Conservation (phyloP, 2,888 invertebrate species). For the Glaucopsyche alexis region DNA sequence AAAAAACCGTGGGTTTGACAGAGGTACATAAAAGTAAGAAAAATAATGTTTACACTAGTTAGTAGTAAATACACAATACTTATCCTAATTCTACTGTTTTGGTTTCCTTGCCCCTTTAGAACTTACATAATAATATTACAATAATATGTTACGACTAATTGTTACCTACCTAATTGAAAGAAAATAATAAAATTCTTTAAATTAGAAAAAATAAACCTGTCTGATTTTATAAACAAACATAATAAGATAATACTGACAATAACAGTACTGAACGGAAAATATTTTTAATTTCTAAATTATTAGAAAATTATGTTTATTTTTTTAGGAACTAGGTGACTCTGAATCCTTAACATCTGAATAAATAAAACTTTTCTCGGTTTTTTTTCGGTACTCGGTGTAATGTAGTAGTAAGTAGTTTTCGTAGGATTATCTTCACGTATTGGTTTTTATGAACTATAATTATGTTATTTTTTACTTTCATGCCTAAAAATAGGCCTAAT, state of each 20-base stretch:
- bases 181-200: too few species aligned
- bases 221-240: neutral
- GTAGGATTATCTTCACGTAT: neutral
- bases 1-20: neutral
- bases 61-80: neutral
- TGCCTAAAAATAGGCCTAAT: too few species aligned
- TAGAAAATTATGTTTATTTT: constrained; percentile 21
- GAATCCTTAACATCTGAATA: constrained; percentile 34
- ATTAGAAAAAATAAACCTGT: too few species aligned
- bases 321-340: constrained; percentile 49
- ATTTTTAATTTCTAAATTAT: constrained; percentile 9
- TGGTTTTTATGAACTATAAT: too few species aligned
- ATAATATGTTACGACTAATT: neutral
- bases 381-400: neutral
- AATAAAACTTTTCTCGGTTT: neutral
- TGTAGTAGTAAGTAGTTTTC: neutral
- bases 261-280: neutral
- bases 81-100: constrained; percentile 12
- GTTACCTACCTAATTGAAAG: too few species aligned
- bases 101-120: neutral
- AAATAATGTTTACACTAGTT: too few species aligned
- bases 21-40: too few species aligned
- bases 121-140: neutral
- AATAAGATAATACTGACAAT: neutral
- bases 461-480: too few species aligned